Conservation (phyloP, 2,797 vertebrate genomes). For the Siniperca obscura region DNA sequence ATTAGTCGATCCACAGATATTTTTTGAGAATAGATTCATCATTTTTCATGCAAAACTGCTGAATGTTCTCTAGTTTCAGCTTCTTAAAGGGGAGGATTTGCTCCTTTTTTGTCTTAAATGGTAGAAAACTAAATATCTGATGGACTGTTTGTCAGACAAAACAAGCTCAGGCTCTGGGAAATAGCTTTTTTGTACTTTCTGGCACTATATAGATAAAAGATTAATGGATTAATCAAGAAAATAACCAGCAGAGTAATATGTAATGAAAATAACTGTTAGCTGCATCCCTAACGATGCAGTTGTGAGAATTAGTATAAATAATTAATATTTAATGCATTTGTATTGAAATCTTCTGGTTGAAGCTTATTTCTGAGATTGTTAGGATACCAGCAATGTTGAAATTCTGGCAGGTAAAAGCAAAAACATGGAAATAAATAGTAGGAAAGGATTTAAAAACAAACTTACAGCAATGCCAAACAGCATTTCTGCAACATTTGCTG, state of each 20-base stretch:
- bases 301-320: too few relatives aligned
- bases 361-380: background rate
- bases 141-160: background rate
- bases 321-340: background rate
- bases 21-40: background rate
- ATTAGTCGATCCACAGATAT: background rate
- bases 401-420: background rate
- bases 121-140: background rate
- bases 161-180: background rate
- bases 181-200: background rate
- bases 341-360: background rate
- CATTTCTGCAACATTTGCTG: background rate
- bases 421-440: background rate
- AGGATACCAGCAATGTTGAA: background rate
- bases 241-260: background rate
- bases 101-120: background rate
- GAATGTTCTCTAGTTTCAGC: background rate
- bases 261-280: background rate
- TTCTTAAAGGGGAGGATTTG: background rate
- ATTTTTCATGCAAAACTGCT: background rate
- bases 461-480: too few relatives aligned
- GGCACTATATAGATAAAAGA: background rate
- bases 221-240: background rate
- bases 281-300: too few relatives aligned
- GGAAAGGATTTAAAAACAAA: too few relatives aligned